A percentile compares a stretch with the other conserved stretches of the same genome.
Evolutionary conservation across 2,113 vertebrate species (phyloP).

Genomic region (Pelodiscus sinensis): DNA sequence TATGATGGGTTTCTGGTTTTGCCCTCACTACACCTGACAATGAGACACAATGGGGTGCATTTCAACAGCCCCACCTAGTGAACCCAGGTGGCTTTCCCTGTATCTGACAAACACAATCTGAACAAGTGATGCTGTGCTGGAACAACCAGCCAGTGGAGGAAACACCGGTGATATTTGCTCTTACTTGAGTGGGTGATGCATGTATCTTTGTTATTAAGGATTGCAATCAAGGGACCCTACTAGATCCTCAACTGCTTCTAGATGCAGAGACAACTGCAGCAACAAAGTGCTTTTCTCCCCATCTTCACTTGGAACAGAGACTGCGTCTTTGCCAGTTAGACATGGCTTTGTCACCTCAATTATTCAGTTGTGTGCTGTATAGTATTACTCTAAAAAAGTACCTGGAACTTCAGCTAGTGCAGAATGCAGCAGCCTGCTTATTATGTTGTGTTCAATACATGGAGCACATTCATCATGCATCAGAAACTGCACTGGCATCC

Average conservation of each 20-base stretch:
- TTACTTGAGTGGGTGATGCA: not conserved
- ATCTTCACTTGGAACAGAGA: not conserved
- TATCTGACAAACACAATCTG: not conserved
- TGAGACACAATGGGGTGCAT: not conserved
- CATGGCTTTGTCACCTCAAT: not conserved
- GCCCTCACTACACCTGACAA: not conserved
- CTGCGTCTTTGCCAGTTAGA: rapidly evolving
- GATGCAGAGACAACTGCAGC: rapidly evolving
- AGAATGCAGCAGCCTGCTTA: not conserved
- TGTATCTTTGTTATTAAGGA: not conserved
- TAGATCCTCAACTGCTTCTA: not conserved
- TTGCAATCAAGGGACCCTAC: rapidly evolving
- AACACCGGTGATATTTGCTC: not conserved
- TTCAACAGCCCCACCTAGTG: not conserved
- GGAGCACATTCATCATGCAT: not conserved
- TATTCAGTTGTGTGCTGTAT: rapidly evolving
- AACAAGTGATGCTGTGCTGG: not conserved
- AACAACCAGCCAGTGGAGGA: not conserved
- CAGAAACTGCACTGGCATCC: not conserved
- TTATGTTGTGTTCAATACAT: not conserved
- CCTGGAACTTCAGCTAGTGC: rapidly evolving
- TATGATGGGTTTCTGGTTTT: too few relatives aligned
- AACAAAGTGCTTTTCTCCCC: not conserved
- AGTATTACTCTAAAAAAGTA: not conserved
- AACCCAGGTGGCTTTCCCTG: not conserved